A percentile compares a stretch with the other conserved stretches of the same genome.
These are phyloP conservation scores for Cherax quadricarinatus DNA, from an alignment of 1,140 invertebrate species.

Conservation along the genomic window DNA sequence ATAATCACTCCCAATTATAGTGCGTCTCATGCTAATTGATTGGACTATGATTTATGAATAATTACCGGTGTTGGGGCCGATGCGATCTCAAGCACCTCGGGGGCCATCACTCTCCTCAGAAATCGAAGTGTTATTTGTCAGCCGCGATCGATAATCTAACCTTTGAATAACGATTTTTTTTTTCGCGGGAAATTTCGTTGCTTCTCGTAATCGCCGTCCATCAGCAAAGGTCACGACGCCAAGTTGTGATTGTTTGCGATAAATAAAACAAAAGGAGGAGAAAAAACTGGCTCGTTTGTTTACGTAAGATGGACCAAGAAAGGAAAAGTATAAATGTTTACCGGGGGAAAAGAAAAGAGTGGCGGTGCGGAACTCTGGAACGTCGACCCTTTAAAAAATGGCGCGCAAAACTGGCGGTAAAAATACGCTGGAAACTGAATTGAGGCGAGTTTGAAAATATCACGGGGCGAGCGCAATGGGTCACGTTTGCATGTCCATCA, in stretches of 20 bases:
- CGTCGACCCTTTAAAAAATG: background rate
- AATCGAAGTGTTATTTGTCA: background rate
- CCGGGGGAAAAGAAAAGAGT: background rate
- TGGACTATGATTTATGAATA: constrained; percentile 2
- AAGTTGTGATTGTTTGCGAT: background rate
- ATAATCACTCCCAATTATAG: constrained; percentile 7
- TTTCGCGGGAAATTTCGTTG: background rate
- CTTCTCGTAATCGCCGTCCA: background rate
- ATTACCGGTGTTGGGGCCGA: background rate
- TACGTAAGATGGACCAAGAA: no score
- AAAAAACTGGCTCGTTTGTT: no score
- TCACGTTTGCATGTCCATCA: background rate
- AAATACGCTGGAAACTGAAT: background rate
- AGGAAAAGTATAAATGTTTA: no score
- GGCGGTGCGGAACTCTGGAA: no score
- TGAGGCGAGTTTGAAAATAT: background rate
- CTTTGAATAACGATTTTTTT: constrained; percentile 14
- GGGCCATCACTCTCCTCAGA: background rate
- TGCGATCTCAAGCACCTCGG: background rate
- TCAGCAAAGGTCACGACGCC: background rate
- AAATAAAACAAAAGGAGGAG: background rate
- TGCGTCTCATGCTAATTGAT: constrained; percentile 5
- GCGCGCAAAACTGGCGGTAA: background rate
- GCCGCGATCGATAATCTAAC: background rate
- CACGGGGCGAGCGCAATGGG: background rate